Evolutionary conservation across 2,888 invertebrate species (phyloP).

Genomic region (Hipparchia semele): DNA sequence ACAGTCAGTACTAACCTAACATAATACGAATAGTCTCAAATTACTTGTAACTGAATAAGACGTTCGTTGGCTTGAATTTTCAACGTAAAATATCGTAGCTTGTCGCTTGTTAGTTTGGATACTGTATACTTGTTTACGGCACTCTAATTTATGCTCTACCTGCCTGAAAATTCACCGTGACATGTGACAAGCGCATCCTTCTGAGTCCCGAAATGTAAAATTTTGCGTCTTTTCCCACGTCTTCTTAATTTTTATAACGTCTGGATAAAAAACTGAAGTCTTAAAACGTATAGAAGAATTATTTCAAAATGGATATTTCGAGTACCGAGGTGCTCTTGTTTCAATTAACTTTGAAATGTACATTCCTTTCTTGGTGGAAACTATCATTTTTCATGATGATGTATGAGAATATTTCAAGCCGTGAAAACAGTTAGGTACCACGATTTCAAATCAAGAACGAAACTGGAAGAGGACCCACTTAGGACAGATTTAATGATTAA

Average conservation of each 20-base stretch:
- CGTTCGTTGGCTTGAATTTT: not conserved
- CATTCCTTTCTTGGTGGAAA: too few species aligned
- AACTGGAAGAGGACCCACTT: too few species aligned
- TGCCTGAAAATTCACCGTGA: conserved; percentile 32
- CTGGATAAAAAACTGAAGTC: conserved; percentile 10
- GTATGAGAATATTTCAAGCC: too few species aligned
- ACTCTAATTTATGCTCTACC: conserved; percentile 36
- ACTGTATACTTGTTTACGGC: conserved; percentile 14
- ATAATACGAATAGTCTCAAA: not conserved
- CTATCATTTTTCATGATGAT: too few species aligned
- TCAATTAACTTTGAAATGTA: too few species aligned
- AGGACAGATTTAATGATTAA: too few species aligned
- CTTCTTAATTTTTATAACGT: conserved; percentile 24
- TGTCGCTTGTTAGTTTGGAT: conserved; percentile 3
- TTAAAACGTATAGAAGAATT: not conserved
- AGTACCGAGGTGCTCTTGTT: not conserved
- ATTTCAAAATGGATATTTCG: not conserved
- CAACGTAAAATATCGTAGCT: not conserved
- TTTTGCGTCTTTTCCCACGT: conserved; percentile 31
- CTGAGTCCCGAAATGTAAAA: conserved; percentile 38
- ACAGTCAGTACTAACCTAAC: not conserved
- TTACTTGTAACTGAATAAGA: not conserved
- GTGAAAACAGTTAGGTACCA: too few species aligned
- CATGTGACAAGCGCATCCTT: conserved; percentile 39
- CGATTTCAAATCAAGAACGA: too few species aligned